Base-by-base conservation (phyloP, 2,113 vertebrate species). In the Nettapus auritus region DNA sequence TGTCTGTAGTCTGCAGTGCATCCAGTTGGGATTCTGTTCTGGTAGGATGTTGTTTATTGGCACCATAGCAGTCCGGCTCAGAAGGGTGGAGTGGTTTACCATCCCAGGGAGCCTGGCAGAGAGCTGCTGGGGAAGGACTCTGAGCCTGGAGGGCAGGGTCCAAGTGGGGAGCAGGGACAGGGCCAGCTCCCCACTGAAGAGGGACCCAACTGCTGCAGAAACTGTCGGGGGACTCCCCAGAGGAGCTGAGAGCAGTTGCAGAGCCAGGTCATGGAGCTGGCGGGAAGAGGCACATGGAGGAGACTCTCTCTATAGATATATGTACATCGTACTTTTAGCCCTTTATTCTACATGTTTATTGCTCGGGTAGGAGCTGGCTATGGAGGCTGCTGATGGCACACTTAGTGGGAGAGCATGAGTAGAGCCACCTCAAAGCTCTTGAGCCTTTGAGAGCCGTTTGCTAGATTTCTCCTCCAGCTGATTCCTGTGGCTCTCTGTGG, bases 321-420 rank as follows among this genome's bases (percentile, higher is more conserved):
- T 48, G 22, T 22, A 48, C 20, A 22, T 48, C 10, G 20, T 82
- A 22, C 11, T 59, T 67, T 91, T 64, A 60, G 63, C 6, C 17
- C 33, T 66, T 80, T 80, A 25, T 76, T 82, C 19, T n/a, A 69
- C 31, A 34, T 50, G 26, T 62, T 81, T 21, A 8, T 74, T 88
- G 50, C 52, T 86, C 3, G 29, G n/a, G 56, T 33, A 46, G 48
- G 59, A 85, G 11, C 20, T 10, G 56, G 34, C 42, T 18, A 9
- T 0, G 0, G 25, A 25, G 20, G 38, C n/a, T 77, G 50, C 59
- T 66, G 56, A 4, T 83, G 59, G 23, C 60, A 11, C 1, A 0
- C 9, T 75, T 34, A 8, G 38, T 28, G 29, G 33, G 7, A 67
- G 23, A 9, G 12, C 15, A 46, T 46, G 44, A 29, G 29, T 29